These are phyloP conservation scores for Oscheius myriophilus DNA, from an alignment of 2,888 invertebrate species.

Conservation along the genomic window DNA sequence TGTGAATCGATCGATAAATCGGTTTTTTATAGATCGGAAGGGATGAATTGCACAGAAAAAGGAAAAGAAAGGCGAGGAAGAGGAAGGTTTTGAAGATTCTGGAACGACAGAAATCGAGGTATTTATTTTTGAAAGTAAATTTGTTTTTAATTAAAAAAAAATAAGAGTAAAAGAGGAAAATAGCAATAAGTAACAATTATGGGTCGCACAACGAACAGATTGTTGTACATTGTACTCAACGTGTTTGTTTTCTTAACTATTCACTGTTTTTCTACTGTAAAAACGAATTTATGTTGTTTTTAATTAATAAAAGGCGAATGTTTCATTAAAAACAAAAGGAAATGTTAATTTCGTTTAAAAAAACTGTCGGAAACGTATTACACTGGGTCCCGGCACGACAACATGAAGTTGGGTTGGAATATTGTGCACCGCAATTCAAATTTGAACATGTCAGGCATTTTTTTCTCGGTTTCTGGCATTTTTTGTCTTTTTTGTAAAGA, in stretches of 20 bases:
- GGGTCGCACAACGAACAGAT: too few species aligned
- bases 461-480: too few species aligned
- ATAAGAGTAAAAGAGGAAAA: neutral
- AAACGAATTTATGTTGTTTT: neutral
- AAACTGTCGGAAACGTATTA: neutral
- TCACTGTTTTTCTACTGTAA: neutral
- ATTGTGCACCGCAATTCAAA: neutral
- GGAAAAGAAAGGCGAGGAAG: slow-evolving; percentile 19
- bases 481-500: too few species aligned
- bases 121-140: neutral
- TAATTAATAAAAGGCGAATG: neutral
- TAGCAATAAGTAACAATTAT: neutral
- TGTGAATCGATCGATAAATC: neutral
- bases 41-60: slow-evolving; percentile 30
- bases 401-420: neutral
- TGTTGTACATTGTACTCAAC: too few species aligned
- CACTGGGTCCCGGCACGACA: neutral
- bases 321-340: neutral
- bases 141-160: neutral
- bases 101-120: slow-evolving; percentile 23
- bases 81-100: slow-evolving; percentile 15
- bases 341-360: neutral
- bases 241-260: neutral
- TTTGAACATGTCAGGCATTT: neutral
- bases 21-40: slow-evolving; percentile 34